A percentile compares a stretch with the other conserved stretches of the same genome.
Evolutionary conservation across 2,797 vertebrate species (phyloP).

Genomic region (Microcaecilia unicolor): DNA sequence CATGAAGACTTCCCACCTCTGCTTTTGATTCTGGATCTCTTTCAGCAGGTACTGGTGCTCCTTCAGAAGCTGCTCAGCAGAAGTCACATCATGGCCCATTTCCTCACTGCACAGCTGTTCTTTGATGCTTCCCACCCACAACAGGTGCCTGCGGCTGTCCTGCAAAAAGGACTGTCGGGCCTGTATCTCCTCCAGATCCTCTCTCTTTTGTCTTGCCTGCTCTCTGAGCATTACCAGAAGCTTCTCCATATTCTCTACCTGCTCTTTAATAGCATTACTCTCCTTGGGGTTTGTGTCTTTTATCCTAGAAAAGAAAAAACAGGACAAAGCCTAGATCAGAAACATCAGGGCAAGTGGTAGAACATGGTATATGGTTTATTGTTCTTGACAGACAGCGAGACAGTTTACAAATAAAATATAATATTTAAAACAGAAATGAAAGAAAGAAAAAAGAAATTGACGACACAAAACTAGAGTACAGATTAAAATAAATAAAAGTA

Average conservation of each 20-base stretch:
- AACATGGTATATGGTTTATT: background rate
- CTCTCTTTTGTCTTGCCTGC: conserved; percentile 34
- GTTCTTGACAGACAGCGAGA: too few species aligned
- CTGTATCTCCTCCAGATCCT: conserved; percentile 38
- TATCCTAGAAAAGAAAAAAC: conserved; percentile 51
- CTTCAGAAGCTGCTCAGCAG: conserved; percentile 58
- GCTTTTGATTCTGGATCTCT: conserved; percentile 62
- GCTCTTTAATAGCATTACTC: conserved; percentile 57
- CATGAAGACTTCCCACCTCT: conserved; percentile 50
- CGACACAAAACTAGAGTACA: too few species aligned
- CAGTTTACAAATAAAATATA: background rate
- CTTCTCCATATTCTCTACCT: conserved; percentile 62
- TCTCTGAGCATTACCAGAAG: conserved; percentile 54
- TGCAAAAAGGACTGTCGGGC: conserved; percentile 57
- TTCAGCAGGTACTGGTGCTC: conserved; percentile 59
- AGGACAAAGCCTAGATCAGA: too few species aligned
- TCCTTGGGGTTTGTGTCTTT: conserved; percentile 66
- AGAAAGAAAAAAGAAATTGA: background rate
- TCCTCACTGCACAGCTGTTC: conserved; percentile 60
- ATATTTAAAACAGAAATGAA: background rate
- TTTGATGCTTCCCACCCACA: conserved; percentile 48
- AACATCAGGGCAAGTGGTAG: too few species aligned
- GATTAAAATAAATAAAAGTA: too few species aligned
- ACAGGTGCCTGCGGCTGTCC: conserved; percentile 51
- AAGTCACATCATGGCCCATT: conserved; percentile 50